Conservation (phyloP, 1,140 invertebrate species). For the Trichogramma pretiosum region DNA sequence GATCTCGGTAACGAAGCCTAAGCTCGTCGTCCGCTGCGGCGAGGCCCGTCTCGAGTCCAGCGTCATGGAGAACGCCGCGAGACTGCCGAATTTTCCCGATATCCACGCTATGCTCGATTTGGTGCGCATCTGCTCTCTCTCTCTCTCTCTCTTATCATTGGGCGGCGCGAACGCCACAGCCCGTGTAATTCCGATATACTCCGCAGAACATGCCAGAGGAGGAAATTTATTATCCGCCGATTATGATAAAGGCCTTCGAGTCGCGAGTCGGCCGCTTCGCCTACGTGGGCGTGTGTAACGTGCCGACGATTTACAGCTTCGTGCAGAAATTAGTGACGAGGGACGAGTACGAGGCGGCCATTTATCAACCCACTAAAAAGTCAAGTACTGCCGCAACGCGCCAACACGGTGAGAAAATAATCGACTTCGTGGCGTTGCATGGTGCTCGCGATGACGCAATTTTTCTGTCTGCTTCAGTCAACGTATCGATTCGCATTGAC, state of each 20-base stretch:
- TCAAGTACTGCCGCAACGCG: neutral
- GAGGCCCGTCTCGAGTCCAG: slow-evolving; percentile 48
- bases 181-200: too few species aligned
- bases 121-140: too few species aligned
- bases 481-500: neutral
- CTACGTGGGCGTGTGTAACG: slow-evolving; percentile 46
- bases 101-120: slow-evolving; percentile 41
- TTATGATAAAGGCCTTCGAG: slow-evolving; percentile 52
- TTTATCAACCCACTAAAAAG: slow-evolving; percentile 9
- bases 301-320: slow-evolving; percentile 33
- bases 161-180: too few species aligned
- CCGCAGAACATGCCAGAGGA: slow-evolving; percentile 40
- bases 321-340: slow-evolving; percentile 34
- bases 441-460: too few species aligned
- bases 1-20: slow-evolving; percentile 44
- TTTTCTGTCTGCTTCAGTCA: too few species aligned
- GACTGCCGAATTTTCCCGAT: slow-evolving; percentile 43
- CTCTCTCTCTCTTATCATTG: too few species aligned
- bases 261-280: slow-evolving; percentile 49
- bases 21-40: slow-evolving; percentile 48
- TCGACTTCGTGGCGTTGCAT: too few species aligned
- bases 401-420: neutral
- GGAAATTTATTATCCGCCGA: slow-evolving; percentile 44
- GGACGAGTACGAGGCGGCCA: slow-evolving; percentile 30
- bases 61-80: slow-evolving; percentile 43